phyloP scores from a whole-genome alignment of 1,140 invertebrate species.

The Cotesia glomerata region DNA sequence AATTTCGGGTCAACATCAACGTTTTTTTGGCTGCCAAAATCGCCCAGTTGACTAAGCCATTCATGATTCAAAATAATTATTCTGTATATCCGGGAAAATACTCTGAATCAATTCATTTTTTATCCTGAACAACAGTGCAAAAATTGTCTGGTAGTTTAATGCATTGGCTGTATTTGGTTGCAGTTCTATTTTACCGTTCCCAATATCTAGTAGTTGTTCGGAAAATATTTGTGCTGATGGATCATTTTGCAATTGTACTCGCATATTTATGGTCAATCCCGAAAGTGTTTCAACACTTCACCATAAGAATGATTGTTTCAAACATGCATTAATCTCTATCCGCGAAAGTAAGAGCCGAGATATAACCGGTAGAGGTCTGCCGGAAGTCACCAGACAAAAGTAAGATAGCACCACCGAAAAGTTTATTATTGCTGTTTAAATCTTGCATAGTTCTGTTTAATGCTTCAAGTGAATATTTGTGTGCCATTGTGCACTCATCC shows the following conservation, averaged over 20 bases:
- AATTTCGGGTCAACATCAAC: too few relatives aligned
- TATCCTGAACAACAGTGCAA: too few relatives aligned
- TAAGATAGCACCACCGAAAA: slow-evolving; percentile 44
- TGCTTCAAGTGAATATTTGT: slow-evolving; percentile 39
- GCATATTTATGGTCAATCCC: slow-evolving; percentile 56
- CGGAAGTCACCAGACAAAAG: slow-evolving; percentile 56
- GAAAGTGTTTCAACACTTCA: slow-evolving; percentile 35
- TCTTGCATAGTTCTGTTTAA: slow-evolving; percentile 44
- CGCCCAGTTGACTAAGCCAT: too few relatives aligned
- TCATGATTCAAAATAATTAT: too few relatives aligned
- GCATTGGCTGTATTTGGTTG: too few relatives aligned
- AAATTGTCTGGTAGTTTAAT: too few relatives aligned
- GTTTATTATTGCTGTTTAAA: slow-evolving; percentile 31
- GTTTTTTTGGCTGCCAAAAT: too few relatives aligned
- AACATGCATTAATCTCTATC: slow-evolving; percentile 40
- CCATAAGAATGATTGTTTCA: slow-evolving; percentile 56
- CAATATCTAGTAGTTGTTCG: slow-evolving; percentile 41
- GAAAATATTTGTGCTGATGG: slow-evolving; percentile 50
- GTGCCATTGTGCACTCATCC: slow-evolving; percentile 44
- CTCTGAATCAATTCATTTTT: too few relatives aligned
- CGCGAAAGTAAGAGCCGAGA: slow-evolving; percentile 45
- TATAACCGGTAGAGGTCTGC: slow-evolving; percentile 62
- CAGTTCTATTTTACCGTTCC: too few relatives aligned
- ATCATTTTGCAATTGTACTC: slow-evolving; percentile 53
- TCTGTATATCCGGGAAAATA: too few relatives aligned